Evolutionary conservation across 2,797 vertebrate species (phyloP).

Genomic region (Psittacula derbiana): DNA sequence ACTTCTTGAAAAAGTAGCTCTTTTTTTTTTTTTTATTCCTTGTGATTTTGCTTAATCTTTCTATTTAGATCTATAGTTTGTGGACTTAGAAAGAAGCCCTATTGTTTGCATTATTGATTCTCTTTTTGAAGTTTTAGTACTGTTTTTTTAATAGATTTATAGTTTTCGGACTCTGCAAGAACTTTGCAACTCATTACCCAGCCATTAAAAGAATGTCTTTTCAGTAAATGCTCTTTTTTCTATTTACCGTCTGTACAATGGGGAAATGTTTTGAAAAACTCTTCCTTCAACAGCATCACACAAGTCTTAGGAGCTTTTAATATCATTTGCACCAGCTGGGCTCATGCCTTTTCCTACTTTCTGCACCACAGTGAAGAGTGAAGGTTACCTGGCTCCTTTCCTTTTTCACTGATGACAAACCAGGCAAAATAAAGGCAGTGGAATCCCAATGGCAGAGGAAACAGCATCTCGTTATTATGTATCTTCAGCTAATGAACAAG

Average conservation of each 20-base stretch:
- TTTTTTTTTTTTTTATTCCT: not conserved
- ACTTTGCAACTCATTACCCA: not conserved
- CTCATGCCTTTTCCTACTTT: not conserved
- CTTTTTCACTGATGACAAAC: not conserved
- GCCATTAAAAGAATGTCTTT: not conserved
- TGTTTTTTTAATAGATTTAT: not conserved
- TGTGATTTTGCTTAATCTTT: not conserved
- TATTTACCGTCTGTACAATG: not conserved
- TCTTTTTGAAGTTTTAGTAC: not conserved
- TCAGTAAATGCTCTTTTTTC: not conserved
- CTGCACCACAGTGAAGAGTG: not conserved
- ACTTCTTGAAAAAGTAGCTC: not conserved
- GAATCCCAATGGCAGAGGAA: not conserved
- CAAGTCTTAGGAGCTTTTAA: not conserved
- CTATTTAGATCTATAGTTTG: not conserved
- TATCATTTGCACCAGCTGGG: not conserved
- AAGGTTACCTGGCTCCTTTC: not conserved
- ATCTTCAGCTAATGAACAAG: not conserved
- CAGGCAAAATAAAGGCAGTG: not conserved
- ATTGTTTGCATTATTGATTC: not conserved
- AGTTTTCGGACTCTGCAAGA: not conserved
- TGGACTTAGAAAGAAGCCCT: not conserved
- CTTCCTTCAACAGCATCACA: not conserved
- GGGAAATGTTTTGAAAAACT: not conserved
- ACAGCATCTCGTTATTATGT: not conserved